A percentile compares a stretch with the other conserved stretches of the same genome.
Conservation (phyloP, 2,888 invertebrate genomes). For the Patella ulyssiponensis region DNA sequence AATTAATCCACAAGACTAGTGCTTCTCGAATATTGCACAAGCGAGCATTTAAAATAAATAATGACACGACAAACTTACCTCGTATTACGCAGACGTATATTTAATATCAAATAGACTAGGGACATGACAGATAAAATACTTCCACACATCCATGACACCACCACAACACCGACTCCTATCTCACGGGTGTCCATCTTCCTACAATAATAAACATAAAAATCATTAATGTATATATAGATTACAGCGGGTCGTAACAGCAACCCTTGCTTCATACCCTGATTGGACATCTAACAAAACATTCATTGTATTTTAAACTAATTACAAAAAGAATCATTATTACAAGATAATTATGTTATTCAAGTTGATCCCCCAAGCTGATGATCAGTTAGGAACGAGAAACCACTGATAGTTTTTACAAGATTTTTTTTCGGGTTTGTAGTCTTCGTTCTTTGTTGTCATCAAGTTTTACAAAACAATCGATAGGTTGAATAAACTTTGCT, state of each 20-base stretch:
- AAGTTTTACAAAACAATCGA: slow-evolving; percentile 6
- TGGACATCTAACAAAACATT: not conserved
- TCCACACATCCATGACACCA: slow-evolving; percentile 54
- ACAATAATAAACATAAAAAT: not conserved
- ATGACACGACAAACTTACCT: slow-evolving; percentile 48
- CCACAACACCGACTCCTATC: slow-evolving; percentile 51
- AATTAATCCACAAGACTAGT: too few species aligned
- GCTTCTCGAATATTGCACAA: too few species aligned
- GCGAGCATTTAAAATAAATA: not conserved
- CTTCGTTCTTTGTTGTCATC: not conserved
- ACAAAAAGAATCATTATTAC: not conserved
- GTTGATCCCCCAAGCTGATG: too few species aligned
- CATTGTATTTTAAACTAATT: not conserved
- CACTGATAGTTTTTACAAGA: not conserved
- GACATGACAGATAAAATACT: slow-evolving; percentile 59
- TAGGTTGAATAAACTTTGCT: too few species aligned
- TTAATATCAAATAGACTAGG: slow-evolving; percentile 61
- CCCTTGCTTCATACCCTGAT: not conserved
- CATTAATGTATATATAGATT: not conserved
- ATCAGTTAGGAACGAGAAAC: not conserved
- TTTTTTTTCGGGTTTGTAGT: not conserved
- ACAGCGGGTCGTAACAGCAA: not conserved
- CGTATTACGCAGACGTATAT: slow-evolving; percentile 59
- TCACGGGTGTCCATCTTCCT: slow-evolving; percentile 27
- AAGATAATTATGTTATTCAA: not conserved